Base-by-base conservation (phyloP, 2,113 vertebrate genomes). In the Rhadina sibilatrix region DNA sequence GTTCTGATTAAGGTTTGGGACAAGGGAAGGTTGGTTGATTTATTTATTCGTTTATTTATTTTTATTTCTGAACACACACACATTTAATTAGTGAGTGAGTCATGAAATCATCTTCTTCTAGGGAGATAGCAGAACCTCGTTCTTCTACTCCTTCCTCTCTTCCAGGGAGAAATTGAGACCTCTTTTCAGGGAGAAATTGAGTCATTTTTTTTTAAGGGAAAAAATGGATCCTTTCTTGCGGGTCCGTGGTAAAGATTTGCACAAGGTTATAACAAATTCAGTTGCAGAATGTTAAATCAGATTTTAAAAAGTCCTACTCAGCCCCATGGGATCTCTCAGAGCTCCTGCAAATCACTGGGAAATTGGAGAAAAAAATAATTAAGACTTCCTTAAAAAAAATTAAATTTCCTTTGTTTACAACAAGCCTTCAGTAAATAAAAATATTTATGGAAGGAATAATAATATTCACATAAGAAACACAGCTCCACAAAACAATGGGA, bases 241-340 rank as follows among this genome's bases (percentile, higher is more conserved):
- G 22, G 14, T 19, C 9, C 22, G 21, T 15, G 40, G 18, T 21
- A 20, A 0, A 72, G 54, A 44, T 56, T 68, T 63, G 5, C 10
- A 33, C 2, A 23, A 15, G 3, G 6, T 1, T 52, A 8, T 52
- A 10, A 5, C 66, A 8, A 37, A 27, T 33, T 65, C 3, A 3
- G 16, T 22, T 42, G 11, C 18, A 59, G 46, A 65, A 74, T 6
- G 2, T 57, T n/a, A 81, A 91, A 15, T 25, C 35, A 44, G 23
- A 5, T 1, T 27, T 30, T n/a, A n/a, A 14, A 13, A 5, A 30
- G 6, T 35, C 38, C 10, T 20, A 4, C 10, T n/a, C 59, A 54
- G 3, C 10, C 21, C 24, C 15, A 10, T 6, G 20, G 18, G 38
- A 37, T n/a, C 27, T 24, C 37, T 49, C 22, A 16, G n/a, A 37